A percentile compares a stretch with the other conserved stretches of the same genome.
Conservation (phyloP, 2,797 vertebrate species). For the Oceanodroma leucorhoa region DNA sequence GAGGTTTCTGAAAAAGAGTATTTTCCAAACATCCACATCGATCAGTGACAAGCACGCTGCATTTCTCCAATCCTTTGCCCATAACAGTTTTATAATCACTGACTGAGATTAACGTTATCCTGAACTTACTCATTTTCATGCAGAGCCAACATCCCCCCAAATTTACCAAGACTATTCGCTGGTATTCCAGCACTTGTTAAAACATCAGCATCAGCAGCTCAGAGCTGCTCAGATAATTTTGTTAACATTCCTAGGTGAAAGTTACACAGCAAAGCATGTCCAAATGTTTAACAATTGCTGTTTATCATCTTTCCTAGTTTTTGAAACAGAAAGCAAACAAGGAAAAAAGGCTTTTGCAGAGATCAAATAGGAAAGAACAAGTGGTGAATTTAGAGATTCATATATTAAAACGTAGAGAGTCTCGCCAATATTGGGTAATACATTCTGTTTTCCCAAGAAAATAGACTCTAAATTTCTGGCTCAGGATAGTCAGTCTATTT, state of each 20-base stretch:
- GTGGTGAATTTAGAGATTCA: background rate
- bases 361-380: background rate
- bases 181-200: background rate
- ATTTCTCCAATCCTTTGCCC: background rate
- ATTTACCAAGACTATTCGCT: background rate
- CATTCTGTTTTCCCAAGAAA: background rate
- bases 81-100: background rate
- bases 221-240: background rate
- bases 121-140: background rate
- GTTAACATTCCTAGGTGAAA: background rate
- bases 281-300: background rate
- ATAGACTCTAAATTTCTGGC: background rate
- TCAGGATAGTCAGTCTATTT: background rate
- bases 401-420: background rate
- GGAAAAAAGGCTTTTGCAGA: background rate
- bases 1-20: background rate
- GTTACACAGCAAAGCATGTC: background rate
- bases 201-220: background rate
- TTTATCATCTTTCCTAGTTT: background rate
- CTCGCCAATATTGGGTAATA: background rate
- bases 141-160: background rate
- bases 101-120: background rate
- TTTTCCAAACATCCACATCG: background rate
- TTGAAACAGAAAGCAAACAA: slow-evolving; percentile 22
- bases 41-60: background rate